Evolutionary conservation across 2,797 vertebrate genomes (phyloP), one percentile per base, ranked within the genome.

Genomic region (Todus mexicanus): DNA sequence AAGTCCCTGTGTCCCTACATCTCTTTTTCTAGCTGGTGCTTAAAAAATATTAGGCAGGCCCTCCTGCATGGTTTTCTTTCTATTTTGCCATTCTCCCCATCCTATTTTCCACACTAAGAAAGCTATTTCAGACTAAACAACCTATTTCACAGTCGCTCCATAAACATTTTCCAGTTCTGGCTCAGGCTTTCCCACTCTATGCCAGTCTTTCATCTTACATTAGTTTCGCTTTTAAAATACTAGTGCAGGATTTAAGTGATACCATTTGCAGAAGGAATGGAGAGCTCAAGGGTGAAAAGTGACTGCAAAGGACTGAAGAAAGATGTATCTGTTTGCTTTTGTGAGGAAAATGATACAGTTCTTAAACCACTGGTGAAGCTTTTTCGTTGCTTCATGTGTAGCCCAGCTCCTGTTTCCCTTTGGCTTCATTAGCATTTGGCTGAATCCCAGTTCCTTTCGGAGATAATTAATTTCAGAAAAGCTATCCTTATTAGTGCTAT

Each of bases 381-480:
- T 75, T 90, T 76, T 37, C 16, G 37, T 23, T 84, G 51, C 57
- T 90, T 59, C 33, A 21, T 54, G 33, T 45, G n/a, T 63, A 40
- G 68, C 43, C 38, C 68, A 66, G 40, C 22, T 89, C 48, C 81
- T 0, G 0, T 40, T 73, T 93, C 40, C 29, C 37, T 84, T 84
- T 71, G 66, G 35, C 56, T 89, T 90, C 63, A 48, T 91, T 76
- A 87, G 45, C 1, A 2, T 75, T 86, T 89, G 77, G 68, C 74
- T 48, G 22, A 92, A 89, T 79, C 37, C 23, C 72, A 84, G 29
- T 8, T 90, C 31, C 17, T 79, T 89, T 66, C 6, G 33, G 84
- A 87, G 84, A 73, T 38, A 82, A 91, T 86, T 92, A 90, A 79
- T 73, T 73, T 51, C 47, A 71, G 68, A 56, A 84, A 91, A 89